Base-by-base conservation (phyloP, 1,140 invertebrate species). In the Pristionchus pacificus region DNA sequence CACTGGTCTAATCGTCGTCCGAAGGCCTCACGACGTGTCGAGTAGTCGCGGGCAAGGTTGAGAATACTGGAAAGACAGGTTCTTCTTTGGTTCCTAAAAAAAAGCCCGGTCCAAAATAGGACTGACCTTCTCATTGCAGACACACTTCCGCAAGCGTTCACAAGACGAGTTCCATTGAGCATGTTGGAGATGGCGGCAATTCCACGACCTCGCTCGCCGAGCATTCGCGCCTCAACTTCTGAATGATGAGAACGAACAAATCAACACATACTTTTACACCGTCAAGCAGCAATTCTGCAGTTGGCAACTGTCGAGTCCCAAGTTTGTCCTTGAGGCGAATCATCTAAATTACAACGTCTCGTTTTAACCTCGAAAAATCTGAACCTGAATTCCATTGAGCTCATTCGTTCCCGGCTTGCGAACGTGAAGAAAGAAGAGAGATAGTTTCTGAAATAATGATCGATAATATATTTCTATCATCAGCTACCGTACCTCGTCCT, bases 251-350 rank as follows among this genome's bases (percentile, higher is more conserved):
- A 49, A 19, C 38, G 19, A 49, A 49, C 6, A 10, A 6, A 49
- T 49, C 19, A 6, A 19, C 38, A 49, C 38, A 6, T 10, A 49
- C 38, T 19, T 49, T 49, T 19, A 49, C 80, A 14, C 88, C 88
- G 80, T 89, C 86, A 2, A 89, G 79, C 14, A 88, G 78, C 2
- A 89, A 79, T 76, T 89, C 88, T 2, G 88, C 88, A 2, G 88
- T 89, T 24, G 88, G 88, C n/a, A 89, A 74, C 76, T 49, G 38
- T 19, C 38, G 6, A 6, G 38, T 49, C 32, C 87, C 87, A 6
- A 89, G 78, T 80, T 89, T 89, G 74, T 89, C 85, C 78, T 89
- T 89, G 65, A 89, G 75, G 66, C 84, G 85, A 57, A 88, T 78
- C 57, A 89, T 85, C 71, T 88, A 19, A 49, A 49, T 49, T 19